Evolutionary conservation across 2,113 vertebrate genomes (phyloP), one percentile per base, ranked within the genome.

Genomic region (Conger conger): DNA sequence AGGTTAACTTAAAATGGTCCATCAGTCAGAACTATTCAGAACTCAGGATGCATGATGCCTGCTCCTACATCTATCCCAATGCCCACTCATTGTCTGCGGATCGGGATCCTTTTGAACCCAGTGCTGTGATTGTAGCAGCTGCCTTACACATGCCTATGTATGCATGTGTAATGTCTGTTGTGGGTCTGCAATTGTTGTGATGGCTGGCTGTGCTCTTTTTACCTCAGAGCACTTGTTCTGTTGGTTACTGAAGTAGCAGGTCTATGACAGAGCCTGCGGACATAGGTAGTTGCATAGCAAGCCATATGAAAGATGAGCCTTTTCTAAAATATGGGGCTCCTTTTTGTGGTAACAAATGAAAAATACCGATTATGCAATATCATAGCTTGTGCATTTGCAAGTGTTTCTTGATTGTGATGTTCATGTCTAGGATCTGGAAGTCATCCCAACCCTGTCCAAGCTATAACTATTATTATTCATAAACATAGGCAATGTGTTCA

Each of bases 91-190:
- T 53, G 77, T 42, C 16, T 80, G 37, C 23, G 77, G 77, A 84
- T 83, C 16, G 57, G 23, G 77, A 50, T 81, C 80, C 17, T 20
- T 38, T 45, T 76, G 40, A 86, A 80, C 86, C n/a, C 42, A 33
- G 60, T 45, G 54, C 11, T 38, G 82, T 50, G 4, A 76, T 38
- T 40, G 33, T 54, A 37, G 76, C 27, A n/a, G 3, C 81, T n/a
- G 53, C 27, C 76, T 37, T 45, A n/a, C n/a, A n/a, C n/a, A 50
- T 30, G 33, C 3, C 23, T 30, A 27, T 33, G 18, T 37, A 18
- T 79, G 27, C 35, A 63, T 63, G 45, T 50, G 6, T 13, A 63
- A 63, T 23, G 23, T 63, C 18, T 63, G 57, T 63, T 63, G 20
- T 63, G 18, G 18, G 20, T 63, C 20, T 30, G 45, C 30, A 36